Evolutionary conservation across 2,113 vertebrate species (phyloP).

Genomic region (Callaeas wilsoni): DNA sequence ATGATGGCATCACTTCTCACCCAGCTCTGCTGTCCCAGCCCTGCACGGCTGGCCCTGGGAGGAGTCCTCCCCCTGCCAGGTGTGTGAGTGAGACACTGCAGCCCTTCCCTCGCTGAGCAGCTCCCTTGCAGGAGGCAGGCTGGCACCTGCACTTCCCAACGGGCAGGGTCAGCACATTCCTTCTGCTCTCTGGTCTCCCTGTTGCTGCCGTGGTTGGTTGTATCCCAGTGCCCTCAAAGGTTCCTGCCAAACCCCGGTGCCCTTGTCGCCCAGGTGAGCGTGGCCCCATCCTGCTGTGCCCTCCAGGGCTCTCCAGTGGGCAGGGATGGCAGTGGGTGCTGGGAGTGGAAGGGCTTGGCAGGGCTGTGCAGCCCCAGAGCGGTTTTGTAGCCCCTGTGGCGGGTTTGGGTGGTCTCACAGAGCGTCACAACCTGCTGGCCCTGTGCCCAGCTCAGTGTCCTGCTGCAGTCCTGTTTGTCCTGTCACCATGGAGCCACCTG

Average conservation of each 20-base stretch:
- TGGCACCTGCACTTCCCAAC: background rate
- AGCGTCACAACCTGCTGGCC: background rate
- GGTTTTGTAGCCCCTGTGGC: background rate
- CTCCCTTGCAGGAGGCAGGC: background rate
- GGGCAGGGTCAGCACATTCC: background rate
- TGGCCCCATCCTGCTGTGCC: background rate
- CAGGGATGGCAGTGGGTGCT: background rate
- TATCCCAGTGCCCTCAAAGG: background rate
- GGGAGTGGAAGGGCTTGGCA: background rate
- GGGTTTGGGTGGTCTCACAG: background rate
- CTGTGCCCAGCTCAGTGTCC: background rate
- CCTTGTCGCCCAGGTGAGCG: rapidly evolving
- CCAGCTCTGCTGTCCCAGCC: background rate
- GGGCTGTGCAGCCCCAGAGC: background rate
- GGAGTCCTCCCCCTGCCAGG: background rate
- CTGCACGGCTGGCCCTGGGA: background rate
- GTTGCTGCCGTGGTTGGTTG: background rate
- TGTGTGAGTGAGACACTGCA: background rate
- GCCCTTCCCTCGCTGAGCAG: background rate
- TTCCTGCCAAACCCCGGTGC: background rate
- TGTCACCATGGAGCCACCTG: background rate
- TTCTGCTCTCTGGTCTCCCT: background rate
- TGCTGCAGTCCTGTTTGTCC: background rate
- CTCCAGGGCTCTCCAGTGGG: rapidly evolving
- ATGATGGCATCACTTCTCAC: rapidly evolving